Evolutionary conservation across 1,140 invertebrate genomes (phyloP), one percentile per base, ranked within the genome.

Genomic region (Alviniconcha marisindica): DNA sequence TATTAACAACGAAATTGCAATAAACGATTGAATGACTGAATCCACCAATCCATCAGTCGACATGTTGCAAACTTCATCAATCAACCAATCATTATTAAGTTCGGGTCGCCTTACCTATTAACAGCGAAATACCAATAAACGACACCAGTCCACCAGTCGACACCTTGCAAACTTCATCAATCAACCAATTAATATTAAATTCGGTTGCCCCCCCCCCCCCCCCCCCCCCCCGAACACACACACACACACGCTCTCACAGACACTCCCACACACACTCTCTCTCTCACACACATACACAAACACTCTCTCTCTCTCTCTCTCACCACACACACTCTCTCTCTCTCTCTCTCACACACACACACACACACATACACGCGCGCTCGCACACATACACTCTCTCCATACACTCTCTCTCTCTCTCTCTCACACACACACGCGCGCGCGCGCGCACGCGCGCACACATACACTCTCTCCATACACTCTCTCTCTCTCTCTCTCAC

Each of bases 241-340:
- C 33, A 80, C 54, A 63, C 77, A 80, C 77, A 63, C 77, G 38
- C 51, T 56, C 56, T 24, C 77, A 80, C 51, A 80, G 54, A 66
- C 77, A 80, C 51, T 63, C 15, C 60, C 77, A 66, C 33, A 66
- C 51, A 66, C 38, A 60, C 51, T 31, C 77, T 31, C 77, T 31
- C 77, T 24, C 77, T 38, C 77, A 80, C 51, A 80, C 77, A 80
- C 77, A 80, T 56, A 80, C 77, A 63, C 77, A 40, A 51, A 66
- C 77, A 66, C 51, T 21, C 48, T 36, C 77, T 36, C 44, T n/a
- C 18, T 33, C 63, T 33, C 77, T 2, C 77, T 33, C 77, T 33
- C 66, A 33, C 4, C n/a, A n/a, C n/a, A 33, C 31, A 71, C 66
- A 5, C 40, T 24, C 12, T 33, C 5, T 14, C 28, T 5, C 15